Evolutionary conservation across 2,113 vertebrate genomes (phyloP), one percentile per base, ranked within the genome.

Genomic region (Eretmochelys imbricata): DNA sequence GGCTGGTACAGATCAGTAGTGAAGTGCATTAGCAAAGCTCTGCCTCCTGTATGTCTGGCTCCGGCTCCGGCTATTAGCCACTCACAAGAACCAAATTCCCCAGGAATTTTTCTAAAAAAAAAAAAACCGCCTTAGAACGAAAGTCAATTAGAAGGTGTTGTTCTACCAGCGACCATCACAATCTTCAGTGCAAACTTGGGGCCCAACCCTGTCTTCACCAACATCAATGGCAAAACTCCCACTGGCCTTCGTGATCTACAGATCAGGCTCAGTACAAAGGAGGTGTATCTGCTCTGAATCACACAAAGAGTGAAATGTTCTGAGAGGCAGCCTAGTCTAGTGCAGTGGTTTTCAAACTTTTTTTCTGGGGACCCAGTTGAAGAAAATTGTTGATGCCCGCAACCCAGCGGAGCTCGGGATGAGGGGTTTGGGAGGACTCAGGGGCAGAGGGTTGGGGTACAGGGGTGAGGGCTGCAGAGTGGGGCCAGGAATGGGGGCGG

Each of bases 241-340:
- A 0, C 80, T 80, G 57, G 57, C 84, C 65, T 81, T 87, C 35
- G 13, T 0, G 13, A 16, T 65, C 46, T 50, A 69, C 2, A 0
- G 80, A 90, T 4, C 1, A 16, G 35, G 79, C 42, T 85, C 93
- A 92, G 62, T 38, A 53, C 29, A 1, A 89, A 69, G 54, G 80
- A 93, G 25, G 0, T 0, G 12, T 53, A 76, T 75, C 88, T 89
- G 91, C 95, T 65, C 89, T 14, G 48, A 91, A 93, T 49, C 80
- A 53, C 48, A 53, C 12, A 38, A 29, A 0, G 0, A 72, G 65
- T 6, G 78, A 97, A 91, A 93, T 79, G 81, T 87, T 95, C 87
- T 62, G 89, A 95, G 96, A 94, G 5, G 87, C 90, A 88, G 90
- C 62, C 24, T 89, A 90, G 95, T 93, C 87, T 72, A 95, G 53